These are phyloP conservation scores for Sebastes oblongus DNA, from an alignment of 2,797 vertebrate species.

Conservation along the genomic window DNA sequence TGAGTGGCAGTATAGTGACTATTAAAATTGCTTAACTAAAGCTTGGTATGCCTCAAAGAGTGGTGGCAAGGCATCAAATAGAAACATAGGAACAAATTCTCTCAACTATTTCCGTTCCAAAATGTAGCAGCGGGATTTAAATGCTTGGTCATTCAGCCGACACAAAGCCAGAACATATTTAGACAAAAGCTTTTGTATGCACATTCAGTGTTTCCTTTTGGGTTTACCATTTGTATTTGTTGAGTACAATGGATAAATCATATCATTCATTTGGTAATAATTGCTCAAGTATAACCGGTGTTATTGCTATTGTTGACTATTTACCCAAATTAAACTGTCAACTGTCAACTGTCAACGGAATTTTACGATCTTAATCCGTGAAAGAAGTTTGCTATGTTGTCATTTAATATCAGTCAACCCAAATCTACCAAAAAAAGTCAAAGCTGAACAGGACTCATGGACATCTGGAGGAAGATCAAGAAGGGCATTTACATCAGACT, in stretches of 20 bases:
- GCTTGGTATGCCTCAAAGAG: not conserved
- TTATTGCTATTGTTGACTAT: not conserved
- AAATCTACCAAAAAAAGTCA: not conserved
- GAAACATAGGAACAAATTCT: not conserved
- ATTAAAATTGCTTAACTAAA: not conserved
- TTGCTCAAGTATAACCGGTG: not conserved
- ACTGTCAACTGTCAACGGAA: not conserved
- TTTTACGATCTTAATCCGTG: not conserved
- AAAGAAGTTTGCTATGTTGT: not conserved
- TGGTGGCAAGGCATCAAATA: not conserved
- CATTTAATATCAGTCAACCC: not conserved
- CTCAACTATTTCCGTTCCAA: not conserved
- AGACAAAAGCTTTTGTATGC: not conserved
- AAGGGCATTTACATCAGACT: not conserved
- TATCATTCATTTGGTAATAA: not conserved
- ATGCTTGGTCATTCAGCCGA: not conserved
- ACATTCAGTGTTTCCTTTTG: not conserved
- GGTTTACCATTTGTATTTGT: not conserved
- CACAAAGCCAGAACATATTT: not conserved
- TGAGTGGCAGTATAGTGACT: not conserved
- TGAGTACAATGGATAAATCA: not conserved
- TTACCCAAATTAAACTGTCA: not conserved
- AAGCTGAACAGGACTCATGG: not conserved
- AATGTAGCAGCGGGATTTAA: not conserved
- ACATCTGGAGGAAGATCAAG: slow-evolving; percentile 1